Evolutionary conservation across 2,113 vertebrate species (phyloP), one percentile per base, ranked within the genome.

Genomic region (Semicossyphus pulcher): DNA sequence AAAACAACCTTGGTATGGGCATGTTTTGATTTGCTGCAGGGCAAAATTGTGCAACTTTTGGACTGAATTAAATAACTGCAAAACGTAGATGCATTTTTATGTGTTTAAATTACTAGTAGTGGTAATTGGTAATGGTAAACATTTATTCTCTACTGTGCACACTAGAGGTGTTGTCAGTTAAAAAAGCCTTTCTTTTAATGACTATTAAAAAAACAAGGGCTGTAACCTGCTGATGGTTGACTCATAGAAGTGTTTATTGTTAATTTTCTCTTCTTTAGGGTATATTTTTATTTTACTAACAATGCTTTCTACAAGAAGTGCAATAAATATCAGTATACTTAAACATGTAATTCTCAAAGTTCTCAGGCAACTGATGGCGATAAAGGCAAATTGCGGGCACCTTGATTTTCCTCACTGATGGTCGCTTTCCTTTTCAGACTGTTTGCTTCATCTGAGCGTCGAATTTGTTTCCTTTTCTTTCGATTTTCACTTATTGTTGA

Each of bases 1-100:
- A 14, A 3, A n/a, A 41, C 10, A 5, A 6, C 7, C 10, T 39
- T 62, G 39, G 29, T 23, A 18, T 12, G 1, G 44, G 2, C 57
- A 47, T 26, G 65, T 28, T 64, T 31, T 36, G 23, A 28, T 74
- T 69, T 25, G 60, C 65, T 58, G 58, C 16, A 37, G 66, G 42
- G n/a, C 12, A 44, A 7, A 5, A 6, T 61, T 53, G 51, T 65
- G 61, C 48, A 70, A 67, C 42, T 11, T 34, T 29, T 65, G 31
- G 39, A 36, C 16, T 59, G 4, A 18, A 31, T 23, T 23, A 64
- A 58, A 63, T 44, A 25, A 44, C 29, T 58, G 9, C 23, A 34
- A 48, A 11, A 70, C 31, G 21, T 12, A 21, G 7, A 15, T 4
- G 1, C 7, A 21, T 31, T 10, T 26, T 4, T 14, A 47, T 34